phyloP scores from a whole-genome alignment of 2,797 vertebrate genomes.

The Syndactyla subalaris region DNA sequence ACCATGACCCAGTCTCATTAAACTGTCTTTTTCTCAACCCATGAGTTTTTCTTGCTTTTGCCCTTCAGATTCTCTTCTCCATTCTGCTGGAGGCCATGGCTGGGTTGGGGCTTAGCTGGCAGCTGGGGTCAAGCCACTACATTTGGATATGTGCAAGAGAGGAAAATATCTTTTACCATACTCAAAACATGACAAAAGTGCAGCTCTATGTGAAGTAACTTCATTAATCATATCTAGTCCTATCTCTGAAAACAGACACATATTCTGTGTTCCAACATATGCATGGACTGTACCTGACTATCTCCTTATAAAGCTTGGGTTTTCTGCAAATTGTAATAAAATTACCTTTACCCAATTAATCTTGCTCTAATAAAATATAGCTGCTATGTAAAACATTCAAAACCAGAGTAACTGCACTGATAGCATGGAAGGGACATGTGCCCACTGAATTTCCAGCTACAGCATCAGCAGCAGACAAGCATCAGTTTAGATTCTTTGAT shows the following conservation, averaged over 20 bases:
- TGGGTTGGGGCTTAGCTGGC: not conserved
- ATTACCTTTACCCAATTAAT: not conserved
- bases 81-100: not conserved
- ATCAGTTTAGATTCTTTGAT: not conserved
- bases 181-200: not conserved
- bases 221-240: not conserved
- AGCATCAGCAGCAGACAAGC: not conserved
- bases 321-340: not conserved
- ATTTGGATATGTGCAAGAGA: not conserved
- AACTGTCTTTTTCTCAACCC: not conserved
- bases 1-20: not conserved
- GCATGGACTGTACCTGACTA: not conserved
- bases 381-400: not conserved
- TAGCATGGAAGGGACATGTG: not conserved
- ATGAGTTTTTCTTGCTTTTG: not conserved
- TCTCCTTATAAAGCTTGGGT: not conserved
- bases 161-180: not conserved
- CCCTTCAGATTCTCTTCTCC: not conserved
- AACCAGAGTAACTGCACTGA: not conserved
- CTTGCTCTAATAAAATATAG: not conserved
- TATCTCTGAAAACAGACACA: not conserved
- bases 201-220: not conserved
- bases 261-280: not conserved
- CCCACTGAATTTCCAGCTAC: not conserved
- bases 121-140: not conserved